A percentile compares a stretch with the other conserved stretches of the same genome.
These are phyloP conservation scores for Erannis defoliaria DNA, from an alignment of 2,888 invertebrate genomes.

Conservation along the genomic window DNA sequence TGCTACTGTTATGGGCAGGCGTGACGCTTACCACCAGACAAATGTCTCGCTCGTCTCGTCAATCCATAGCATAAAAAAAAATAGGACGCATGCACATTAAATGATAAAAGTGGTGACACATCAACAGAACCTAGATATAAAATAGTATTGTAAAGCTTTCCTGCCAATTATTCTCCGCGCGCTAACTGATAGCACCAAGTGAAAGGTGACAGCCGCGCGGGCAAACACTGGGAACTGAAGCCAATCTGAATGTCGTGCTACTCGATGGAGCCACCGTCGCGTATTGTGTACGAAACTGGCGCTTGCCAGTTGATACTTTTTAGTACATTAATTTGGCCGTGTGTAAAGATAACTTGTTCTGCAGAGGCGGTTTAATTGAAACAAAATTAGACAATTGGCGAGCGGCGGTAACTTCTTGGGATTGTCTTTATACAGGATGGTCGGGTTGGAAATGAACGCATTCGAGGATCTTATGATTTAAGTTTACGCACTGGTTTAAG, in stretches of 20 bases:
- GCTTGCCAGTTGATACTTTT: background rate
- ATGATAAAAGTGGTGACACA: too few relatives aligned
- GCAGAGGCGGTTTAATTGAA: slow-evolving; percentile 19
- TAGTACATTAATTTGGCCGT: background rate
- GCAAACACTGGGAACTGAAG: background rate
- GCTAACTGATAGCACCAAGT: slow-evolving; percentile 27
- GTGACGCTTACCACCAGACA: too few relatives aligned
- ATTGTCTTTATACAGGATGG: background rate
- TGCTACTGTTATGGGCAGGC: too few relatives aligned
- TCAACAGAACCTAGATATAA: too few relatives aligned
- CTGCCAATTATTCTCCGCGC: slow-evolving; percentile 10
- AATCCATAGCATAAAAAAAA: too few relatives aligned
- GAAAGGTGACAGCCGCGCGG: slow-evolving; percentile 26
- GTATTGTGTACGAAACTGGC: background rate
- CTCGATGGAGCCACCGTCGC: background rate
- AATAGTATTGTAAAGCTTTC: too few relatives aligned
- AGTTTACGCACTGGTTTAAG: too few relatives aligned
- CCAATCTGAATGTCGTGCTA: too few relatives aligned
- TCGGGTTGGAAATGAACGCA: background rate
- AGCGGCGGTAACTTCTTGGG: background rate
- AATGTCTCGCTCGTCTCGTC: too few relatives aligned
- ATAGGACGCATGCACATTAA: too few relatives aligned
- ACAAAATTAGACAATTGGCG: slow-evolving; percentile 21
- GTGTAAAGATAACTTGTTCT: background rate
- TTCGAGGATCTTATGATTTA: too few relatives aligned